These are phyloP conservation scores for Encarsia formosa DNA, from an alignment of 2,888 invertebrate species.

Conservation along the genomic window DNA sequence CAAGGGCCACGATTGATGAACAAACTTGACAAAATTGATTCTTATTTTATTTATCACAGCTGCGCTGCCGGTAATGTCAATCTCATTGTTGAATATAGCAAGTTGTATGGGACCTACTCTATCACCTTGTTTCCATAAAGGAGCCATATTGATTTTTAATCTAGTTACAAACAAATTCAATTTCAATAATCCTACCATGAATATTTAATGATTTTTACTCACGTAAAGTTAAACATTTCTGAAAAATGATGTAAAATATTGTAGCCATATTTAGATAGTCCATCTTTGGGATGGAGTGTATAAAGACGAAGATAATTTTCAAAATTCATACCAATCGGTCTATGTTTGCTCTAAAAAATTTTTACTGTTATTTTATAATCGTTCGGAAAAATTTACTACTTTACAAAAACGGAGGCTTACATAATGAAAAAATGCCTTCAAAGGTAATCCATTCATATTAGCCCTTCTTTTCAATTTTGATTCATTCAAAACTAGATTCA, in stretches of 20 bases:
- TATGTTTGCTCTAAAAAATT: background rate
- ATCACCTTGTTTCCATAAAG: conserved; percentile 1
- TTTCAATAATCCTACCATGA: too few species aligned
- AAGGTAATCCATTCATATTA: too few species aligned
- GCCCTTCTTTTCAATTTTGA: too few species aligned
- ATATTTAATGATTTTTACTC: too few species aligned
- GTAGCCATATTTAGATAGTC: conserved; percentile 19
- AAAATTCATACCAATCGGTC: background rate
- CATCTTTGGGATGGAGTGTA: background rate
- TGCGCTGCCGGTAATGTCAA: conserved; percentile 2
- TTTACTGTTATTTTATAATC: too few species aligned
- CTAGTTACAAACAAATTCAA: too few species aligned
- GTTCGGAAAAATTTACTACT: too few species aligned
- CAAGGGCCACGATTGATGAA: background rate
- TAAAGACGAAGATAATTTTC: conserved; percentile 17
- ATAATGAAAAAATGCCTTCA: too few species aligned
- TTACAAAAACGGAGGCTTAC: too few species aligned
- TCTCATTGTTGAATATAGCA: background rate
- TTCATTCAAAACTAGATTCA: too few species aligned
- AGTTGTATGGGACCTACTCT: background rate
- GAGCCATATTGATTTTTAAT: background rate
- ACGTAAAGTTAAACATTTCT: conserved; percentile 34
- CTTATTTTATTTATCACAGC: background rate
- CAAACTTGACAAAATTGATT: background rate
- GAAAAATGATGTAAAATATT: conserved; percentile 23